Conservation (phyloP, 2,113 vertebrate species). For the Donacobius atricapilla region DNA sequence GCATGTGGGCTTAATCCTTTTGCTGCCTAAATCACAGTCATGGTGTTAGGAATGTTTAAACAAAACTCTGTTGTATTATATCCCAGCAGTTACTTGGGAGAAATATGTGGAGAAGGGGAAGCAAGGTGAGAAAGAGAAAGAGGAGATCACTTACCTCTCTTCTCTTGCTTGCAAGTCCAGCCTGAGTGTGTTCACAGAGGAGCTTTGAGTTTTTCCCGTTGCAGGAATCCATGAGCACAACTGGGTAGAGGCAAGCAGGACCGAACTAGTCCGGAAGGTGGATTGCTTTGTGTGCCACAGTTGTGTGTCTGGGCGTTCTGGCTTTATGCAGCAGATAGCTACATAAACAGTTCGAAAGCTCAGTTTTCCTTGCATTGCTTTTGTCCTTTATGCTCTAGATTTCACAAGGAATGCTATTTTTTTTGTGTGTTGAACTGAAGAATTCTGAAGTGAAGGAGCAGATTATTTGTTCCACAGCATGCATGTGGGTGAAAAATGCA, state of each 20-base stretch:
- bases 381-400: background rate
- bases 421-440: background rate
- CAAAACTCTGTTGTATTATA: background rate
- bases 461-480: background rate
- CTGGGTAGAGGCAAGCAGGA: conserved; percentile 32
- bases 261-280: conserved; percentile 3
- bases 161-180: background rate
- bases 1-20: background rate
- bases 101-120: background rate
- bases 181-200: background rate
- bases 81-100: background rate
- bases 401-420: background rate
- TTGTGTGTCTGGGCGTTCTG: background rate
- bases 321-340: background rate
- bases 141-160: background rate
- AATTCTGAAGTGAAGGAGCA: background rate
- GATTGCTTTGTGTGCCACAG: conserved; percentile 27
- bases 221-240: conserved; percentile 20
- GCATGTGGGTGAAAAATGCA: background rate
- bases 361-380: background rate
- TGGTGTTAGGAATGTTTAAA: background rate
- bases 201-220: conserved; percentile 24
- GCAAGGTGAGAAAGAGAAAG: background rate
- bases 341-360: background rate
- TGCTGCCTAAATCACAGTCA: background rate